Evolutionary conservation across 2,888 invertebrate species (phyloP).

Genomic region (Drosophila cognata): DNA sequence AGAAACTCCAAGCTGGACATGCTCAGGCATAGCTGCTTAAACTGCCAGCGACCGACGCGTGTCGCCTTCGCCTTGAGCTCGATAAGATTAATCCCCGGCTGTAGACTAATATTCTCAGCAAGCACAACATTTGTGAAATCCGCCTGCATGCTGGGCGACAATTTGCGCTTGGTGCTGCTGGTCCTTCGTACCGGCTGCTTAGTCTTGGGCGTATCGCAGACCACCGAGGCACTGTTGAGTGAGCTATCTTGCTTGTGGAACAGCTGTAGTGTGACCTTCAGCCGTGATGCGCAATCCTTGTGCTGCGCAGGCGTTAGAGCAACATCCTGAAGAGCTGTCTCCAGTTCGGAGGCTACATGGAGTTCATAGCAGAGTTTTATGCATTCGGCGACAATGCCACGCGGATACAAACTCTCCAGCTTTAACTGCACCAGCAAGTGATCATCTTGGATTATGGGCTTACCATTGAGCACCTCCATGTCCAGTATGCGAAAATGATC

Average conservation of each 20-base stretch:
- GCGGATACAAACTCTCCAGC: conserved; percentile 88
- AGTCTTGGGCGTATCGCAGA: conserved; percentile 88
- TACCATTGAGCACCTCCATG: conserved; percentile 77
- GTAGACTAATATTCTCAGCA: conserved; percentile 86
- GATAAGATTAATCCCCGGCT: conserved; percentile 89
- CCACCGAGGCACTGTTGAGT: conserved; percentile 90
- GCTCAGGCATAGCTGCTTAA: conserved; percentile 86
- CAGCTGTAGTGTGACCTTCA: conserved; percentile 89
- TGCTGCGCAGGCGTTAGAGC: conserved; percentile 44
- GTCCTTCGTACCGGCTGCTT: conserved; percentile 88
- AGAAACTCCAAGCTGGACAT: conserved; percentile 90
- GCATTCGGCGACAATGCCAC: conserved; percentile 88
- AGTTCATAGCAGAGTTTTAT: conserved; percentile 88
- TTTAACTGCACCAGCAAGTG: conserved; percentile 86
- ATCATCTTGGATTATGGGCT: conserved; percentile 86
- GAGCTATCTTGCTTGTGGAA: conserved; percentile 94
- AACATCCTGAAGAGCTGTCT: conserved; percentile 49
- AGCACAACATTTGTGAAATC: conserved; percentile 88
- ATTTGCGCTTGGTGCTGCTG: conserved; percentile 90
- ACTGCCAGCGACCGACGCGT: conserved; percentile 89
- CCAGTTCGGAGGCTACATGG: conserved; percentile 83
- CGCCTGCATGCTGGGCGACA: conserved; percentile 88
- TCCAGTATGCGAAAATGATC: conserved; percentile 86
- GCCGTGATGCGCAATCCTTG: conserved; percentile 62
- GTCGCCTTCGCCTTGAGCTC: conserved; percentile 87